Evolutionary conservation across 2,888 invertebrate genomes (phyloP), one percentile per base, ranked within the genome.

Genomic region (Cinara cedri): DNA sequence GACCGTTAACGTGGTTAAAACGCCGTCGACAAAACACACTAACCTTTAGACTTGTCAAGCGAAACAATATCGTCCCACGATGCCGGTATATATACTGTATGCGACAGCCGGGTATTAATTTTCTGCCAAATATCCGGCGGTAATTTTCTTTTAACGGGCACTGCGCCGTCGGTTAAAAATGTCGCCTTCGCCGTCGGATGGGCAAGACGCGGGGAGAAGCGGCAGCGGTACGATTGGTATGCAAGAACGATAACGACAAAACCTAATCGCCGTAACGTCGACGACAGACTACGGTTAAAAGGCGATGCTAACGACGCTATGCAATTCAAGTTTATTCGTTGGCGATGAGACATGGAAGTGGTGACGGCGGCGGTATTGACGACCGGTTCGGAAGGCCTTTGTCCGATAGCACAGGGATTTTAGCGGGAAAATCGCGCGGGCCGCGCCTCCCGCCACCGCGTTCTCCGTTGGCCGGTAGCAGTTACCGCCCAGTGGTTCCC

Each of bases 391-490:
- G 42, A n/a, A 1, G 16, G 19, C 63, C 51, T 74, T 63, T 74
- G 74, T 74, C 63, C 46, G 46, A n/a, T 21, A 19, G 63, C 21
- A 42, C 63, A 74, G 63, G 62, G 72, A 74, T 74, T 74, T 74
- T 62, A 21, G 74, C 74, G 74, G 74, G 74, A 74, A 74, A 74
- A 21, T 21, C 14, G 21, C 16, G 21, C 21, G 4, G 49, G 57
- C 2, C 19, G 49, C 19, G 19, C 10, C 3, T 24, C 3, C 6
- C 9, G 10, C 19, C 16, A 10, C 0, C 26, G 13, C 16, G 26
- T 26, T 2, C 10, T 16, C 51, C 16, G 49, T 34, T 62, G 62
- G 74, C 42, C 51, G 11, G 21, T 8, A 3, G 63, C 6, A 1
- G 34, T 42, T 9, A 21, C 11, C 24, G 19, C 11, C 11, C 51